These are phyloP conservation scores for Drosophila koepferae DNA, from an alignment of 2,888 invertebrate genomes.

Conservation along the genomic window DNA sequence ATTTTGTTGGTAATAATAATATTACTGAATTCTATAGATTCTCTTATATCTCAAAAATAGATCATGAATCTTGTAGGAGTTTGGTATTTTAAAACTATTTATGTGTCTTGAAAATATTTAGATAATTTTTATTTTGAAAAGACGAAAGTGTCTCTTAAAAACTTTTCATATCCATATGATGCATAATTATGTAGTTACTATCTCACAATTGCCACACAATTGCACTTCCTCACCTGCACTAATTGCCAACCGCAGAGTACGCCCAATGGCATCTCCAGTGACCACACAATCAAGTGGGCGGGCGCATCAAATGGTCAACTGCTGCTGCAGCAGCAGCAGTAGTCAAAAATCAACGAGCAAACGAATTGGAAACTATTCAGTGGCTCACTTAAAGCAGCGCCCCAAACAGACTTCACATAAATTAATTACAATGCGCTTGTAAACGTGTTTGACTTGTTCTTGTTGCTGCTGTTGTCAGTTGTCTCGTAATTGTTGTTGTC, in stretches of 20 bases:
- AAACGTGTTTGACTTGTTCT: conserved; percentile 41
- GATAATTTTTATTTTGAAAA: background rate
- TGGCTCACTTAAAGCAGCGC: conserved; percentile 35
- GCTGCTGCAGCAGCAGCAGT: background rate
- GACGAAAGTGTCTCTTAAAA: fast-evolving
- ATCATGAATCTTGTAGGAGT: too few relatives aligned
- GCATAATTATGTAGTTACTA: background rate
- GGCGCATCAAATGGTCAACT: conserved; percentile 35
- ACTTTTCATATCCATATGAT: background rate
- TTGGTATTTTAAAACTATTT: background rate
- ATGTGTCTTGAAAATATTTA: background rate
- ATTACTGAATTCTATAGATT: too few relatives aligned
- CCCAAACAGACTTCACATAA: conserved; percentile 61
- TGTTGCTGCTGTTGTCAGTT: conserved; percentile 37
- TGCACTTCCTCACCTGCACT: conserved; percentile 14
- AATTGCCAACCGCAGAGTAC: conserved; percentile 38
- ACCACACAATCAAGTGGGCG: conserved; percentile 48
- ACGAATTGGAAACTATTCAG: conserved; percentile 6
- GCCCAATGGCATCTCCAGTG: conserved; percentile 32
- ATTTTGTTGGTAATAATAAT: too few relatives aligned
- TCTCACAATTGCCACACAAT: background rate
- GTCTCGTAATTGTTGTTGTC: conserved; percentile 42
- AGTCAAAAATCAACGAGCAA: conserved; percentile 22
- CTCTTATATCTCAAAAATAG: too few relatives aligned
- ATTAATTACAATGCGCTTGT: conserved; percentile 72